These are phyloP conservation scores for Chiridota heheva DNA, from an alignment of 35 echinoderm and acorn worm genomes.

Conservation along the genomic window DNA sequence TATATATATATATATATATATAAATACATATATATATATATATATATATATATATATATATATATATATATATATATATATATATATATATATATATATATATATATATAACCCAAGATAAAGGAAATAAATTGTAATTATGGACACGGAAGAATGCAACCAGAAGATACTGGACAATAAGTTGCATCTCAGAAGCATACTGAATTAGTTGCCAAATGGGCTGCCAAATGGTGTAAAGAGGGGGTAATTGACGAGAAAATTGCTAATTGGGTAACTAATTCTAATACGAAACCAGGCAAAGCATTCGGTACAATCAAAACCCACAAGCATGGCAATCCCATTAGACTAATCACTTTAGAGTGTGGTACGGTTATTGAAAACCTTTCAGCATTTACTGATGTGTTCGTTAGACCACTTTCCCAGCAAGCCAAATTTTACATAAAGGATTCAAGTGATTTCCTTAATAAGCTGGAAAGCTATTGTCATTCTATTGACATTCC, in stretches of 20 bases:
- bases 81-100: too few species aligned
- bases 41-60: too few species aligned
- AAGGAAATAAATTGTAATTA: too few species aligned
- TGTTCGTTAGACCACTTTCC: neutral
- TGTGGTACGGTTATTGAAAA: neutral
- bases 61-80: too few species aligned
- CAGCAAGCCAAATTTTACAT: neutral
- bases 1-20: too few species aligned
- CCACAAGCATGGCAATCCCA: conserved; percentile 11
- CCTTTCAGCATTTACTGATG: neutral
- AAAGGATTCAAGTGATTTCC: conserved; percentile 21
- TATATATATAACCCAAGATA: too few species aligned
- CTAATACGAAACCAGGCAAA: neutral
- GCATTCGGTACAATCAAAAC: conserved; percentile 24
- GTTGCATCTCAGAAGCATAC: neutral
- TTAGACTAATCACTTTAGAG: conserved; percentile 17
- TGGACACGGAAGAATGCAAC: too few species aligned
- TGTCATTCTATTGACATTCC: neutral
- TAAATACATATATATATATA: too few species aligned
- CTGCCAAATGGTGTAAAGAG: neutral
- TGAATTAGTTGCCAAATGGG: conserved; percentile 3
- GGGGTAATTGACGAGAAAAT: conserved; percentile 10
- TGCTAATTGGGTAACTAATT: neutral
- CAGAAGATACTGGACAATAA: too few species aligned
- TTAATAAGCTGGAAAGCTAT: conserved; percentile 3